phyloP scores from a whole-genome alignment of 1,140 invertebrate species.

The Copidosoma floridanum region DNA sequence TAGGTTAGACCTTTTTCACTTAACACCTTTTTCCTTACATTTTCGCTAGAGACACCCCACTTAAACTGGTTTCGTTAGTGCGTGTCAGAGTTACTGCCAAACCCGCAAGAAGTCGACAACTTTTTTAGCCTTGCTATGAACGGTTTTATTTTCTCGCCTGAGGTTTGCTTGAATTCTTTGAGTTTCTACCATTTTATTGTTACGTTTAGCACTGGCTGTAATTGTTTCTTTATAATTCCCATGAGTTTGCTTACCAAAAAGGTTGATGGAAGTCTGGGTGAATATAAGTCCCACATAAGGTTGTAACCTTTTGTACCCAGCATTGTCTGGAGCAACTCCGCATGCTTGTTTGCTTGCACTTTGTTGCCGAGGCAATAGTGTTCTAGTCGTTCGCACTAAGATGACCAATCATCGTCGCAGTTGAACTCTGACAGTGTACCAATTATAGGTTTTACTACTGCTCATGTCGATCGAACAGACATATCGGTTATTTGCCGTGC shows the following conservation, averaged over 20 bases:
- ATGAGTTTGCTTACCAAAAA: conserved; percentile 34
- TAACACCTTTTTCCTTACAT: not conserved
- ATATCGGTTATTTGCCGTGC: not conserved
- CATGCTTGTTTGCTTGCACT: conserved; percentile 24
- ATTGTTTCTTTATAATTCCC: conserved; percentile 35
- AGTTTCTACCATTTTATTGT: conserved; percentile 26
- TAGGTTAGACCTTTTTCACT: not conserved
- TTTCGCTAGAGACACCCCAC: conserved; percentile 5
- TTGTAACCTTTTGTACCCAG: conserved; percentile 28
- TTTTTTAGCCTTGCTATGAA: conserved; percentile 15
- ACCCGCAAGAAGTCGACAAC: conserved; percentile 20
- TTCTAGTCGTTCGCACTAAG: conserved; percentile 29
- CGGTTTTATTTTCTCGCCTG: conserved; percentile 11
- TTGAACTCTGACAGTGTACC: conserved; percentile 4
- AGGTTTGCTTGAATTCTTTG: not conserved
- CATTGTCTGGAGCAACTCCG: conserved; percentile 36
- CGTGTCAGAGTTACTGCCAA: not conserved
- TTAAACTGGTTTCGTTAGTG: conserved; percentile 18
- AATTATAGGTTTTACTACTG: not conserved
- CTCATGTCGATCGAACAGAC: not conserved
- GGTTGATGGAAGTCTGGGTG: conserved; percentile 32
- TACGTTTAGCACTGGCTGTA: conserved; percentile 38
- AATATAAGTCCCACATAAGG: conserved; percentile 32
- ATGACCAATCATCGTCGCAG: conserved; percentile 9
- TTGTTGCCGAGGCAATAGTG: conserved; percentile 37